A percentile compares a stretch with the other conserved stretches of the same genome.
phyloP scores from a whole-genome alignment of 2,113 vertebrate species.

The Ascaphus truei region DNA sequence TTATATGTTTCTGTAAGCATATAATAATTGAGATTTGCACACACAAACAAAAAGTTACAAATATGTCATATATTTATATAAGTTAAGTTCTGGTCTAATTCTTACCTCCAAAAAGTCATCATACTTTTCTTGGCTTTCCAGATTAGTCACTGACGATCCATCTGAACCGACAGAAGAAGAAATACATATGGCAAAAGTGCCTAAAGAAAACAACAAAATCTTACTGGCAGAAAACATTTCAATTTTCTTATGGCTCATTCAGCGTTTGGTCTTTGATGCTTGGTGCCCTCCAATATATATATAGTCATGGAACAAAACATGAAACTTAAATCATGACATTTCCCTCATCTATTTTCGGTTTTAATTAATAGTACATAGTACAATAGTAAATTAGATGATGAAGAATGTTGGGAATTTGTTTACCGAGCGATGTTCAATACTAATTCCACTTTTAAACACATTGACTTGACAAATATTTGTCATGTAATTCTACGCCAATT shows the following conservation, averaged over 20 bases:
- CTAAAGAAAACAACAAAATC: conserved; percentile 50
- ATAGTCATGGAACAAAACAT: conserved; percentile 47
- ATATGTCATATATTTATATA: no score
- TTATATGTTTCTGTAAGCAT: no score
- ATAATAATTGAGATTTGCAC: no score
- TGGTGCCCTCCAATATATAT: conserved; percentile 55
- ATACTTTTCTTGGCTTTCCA: conserved; percentile 49
- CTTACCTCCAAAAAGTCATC: conserved; percentile 57
- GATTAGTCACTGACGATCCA: conserved; percentile 39
- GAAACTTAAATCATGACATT: conserved; percentile 2
- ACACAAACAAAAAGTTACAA: neutral
- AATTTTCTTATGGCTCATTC: conserved; percentile 52
- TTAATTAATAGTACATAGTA: conserved; percentile 53
- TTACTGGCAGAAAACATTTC: conserved; percentile 46
- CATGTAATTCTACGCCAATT: conserved; percentile 48
- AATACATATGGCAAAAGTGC: conserved; percentile 46
- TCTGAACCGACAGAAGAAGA: conserved; percentile 45
- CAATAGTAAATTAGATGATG: conserved; percentile 39
- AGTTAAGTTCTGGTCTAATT: no score
- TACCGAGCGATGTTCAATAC: conserved; percentile 36
- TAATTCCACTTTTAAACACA: conserved; percentile 42
- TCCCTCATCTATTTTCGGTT: conserved; percentile 42
- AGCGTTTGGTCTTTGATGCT: conserved; percentile 34
- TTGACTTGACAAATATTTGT: conserved; percentile 50
- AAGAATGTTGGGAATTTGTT: conserved; percentile 55